These are phyloP conservation scores for Synergus gifuensis DNA, from an alignment of 2,888 invertebrate genomes.

Conservation along the genomic window DNA sequence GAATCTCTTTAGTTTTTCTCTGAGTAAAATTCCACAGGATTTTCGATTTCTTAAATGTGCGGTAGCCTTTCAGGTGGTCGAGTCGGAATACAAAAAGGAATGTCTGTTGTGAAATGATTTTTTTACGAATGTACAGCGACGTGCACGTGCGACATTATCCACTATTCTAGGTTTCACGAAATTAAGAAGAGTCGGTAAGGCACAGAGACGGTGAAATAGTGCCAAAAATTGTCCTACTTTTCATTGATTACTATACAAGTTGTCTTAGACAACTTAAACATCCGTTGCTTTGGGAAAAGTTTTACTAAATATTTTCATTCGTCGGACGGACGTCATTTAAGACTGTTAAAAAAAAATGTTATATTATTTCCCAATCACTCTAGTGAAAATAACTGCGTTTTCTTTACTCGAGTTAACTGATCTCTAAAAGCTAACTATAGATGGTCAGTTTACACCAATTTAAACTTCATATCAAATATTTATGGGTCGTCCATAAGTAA, in stretches of 20 bases:
- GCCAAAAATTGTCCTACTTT: neutral
- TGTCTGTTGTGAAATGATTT: slow-evolving; percentile 29
- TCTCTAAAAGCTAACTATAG: neutral
- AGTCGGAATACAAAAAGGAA: slow-evolving; percentile 23
- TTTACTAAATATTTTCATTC: slow-evolving; percentile 1
- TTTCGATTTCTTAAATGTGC: slow-evolving; percentile 16
- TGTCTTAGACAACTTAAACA: neutral
- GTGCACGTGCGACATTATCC: neutral
- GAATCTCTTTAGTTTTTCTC: slow-evolving; percentile 36
- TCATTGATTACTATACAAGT: neutral
- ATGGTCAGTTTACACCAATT: neutral
- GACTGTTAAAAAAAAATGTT: neutral
- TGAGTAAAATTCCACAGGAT: slow-evolving; percentile 4
- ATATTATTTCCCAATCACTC: neutral
- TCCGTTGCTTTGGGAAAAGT: neutral
- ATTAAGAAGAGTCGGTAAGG: slow-evolving; percentile 13
- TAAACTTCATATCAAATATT: neutral
- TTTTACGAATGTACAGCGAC: neutral
- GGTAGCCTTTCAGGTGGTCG: slow-evolving; percentile 25
- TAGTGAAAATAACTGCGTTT: neutral
- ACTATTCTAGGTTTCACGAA: neutral
- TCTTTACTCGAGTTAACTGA: neutral
- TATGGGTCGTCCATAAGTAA: no score
- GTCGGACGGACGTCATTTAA: slow-evolving; percentile 1
- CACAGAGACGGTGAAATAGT: neutral